Evolutionary conservation across 1,140 invertebrate genomes (phyloP), one percentile per base, ranked within the genome.

Genomic region (Ostrea edulis): DNA sequence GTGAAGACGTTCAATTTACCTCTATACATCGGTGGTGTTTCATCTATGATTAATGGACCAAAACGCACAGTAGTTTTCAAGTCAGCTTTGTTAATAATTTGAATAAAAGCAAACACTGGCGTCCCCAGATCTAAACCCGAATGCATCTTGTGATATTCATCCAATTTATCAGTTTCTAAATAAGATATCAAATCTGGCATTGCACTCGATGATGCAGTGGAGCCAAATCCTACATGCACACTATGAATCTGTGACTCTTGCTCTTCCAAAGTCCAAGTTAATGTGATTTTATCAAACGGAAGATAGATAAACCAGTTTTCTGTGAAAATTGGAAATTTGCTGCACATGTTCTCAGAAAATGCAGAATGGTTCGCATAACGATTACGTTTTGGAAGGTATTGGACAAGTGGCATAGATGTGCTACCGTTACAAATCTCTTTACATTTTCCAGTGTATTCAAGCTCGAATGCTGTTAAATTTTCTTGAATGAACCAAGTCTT

Each of bases 41-140:
- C 89, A 68, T 92, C 92, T 14, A 91, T 91, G 20, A 91, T 44
- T 20, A 92, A 29, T 17, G 92, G 92, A 9, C 91, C 92, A 84
- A 91, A 51, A 14, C 82, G 68, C 12, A 88, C 55, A 14, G 68
- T 58, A 0, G 82, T 85, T 65, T 83, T 55, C 22, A 90, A 58
- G 8, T 88, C 88, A 53, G 92, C 90, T 84, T 90, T 93, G 86
- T 88, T 93, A 7, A 86, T 65, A 17, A 83, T 81, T 53, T 85
- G 87, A 9, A 93, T 62, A 54, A 91, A 86, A 14, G 90, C 29
- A 84, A 90, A 92, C 68, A 92, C 89, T n/a, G 62, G 51, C 25
- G 82, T 65, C 1, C 88, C 89, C 7, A 85, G 53, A 65, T 86
- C 89, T 51, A 92, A 58, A 3, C 92, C 91, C 20, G 84, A 14